phyloP scores from a whole-genome alignment of 2,888 invertebrate species.

The Diaperis boleti region DNA sequence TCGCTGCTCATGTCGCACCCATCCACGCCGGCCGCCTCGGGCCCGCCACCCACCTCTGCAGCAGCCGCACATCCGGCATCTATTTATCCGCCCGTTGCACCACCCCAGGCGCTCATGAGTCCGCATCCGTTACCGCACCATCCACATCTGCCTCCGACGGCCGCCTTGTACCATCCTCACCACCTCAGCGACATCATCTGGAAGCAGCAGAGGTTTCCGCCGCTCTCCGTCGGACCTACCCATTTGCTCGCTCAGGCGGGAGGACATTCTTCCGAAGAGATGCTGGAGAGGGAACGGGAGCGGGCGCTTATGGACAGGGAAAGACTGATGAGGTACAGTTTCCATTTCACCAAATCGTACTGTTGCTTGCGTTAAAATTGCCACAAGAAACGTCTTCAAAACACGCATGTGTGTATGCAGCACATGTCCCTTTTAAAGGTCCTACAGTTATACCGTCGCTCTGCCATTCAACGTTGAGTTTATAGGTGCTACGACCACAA shows the following conservation, averaged over 20 bases:
- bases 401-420: too few relatives aligned
- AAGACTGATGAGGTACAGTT: slow-evolving; percentile 73
- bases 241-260: slow-evolving; percentile 63
- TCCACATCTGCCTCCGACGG: slow-evolving; percentile 56
- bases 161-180: slow-evolving; percentile 60
- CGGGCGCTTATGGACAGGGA: slow-evolving; percentile 72
- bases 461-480: too few relatives aligned
- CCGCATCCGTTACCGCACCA: slow-evolving; percentile 61
- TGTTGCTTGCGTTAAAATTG: too few relatives aligned
- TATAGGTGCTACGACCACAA: too few relatives aligned
- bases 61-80: slow-evolving; percentile 56
- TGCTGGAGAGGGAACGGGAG: slow-evolving; percentile 68
- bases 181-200: slow-evolving; percentile 69
- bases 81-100: slow-evolving; percentile 58
- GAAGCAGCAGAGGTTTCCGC: slow-evolving; percentile 68
- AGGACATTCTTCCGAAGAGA: slow-evolving; percentile 65
- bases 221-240: slow-evolving; percentile 70
- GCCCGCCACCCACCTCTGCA: slow-evolving; percentile 61
- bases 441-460: too few relatives aligned
- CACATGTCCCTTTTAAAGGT: too few relatives aligned
- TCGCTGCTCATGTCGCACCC: slow-evolving; percentile 73
- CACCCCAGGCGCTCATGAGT: slow-evolving; percentile 64
- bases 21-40: slow-evolving; percentile 61
- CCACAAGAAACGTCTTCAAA: too few relatives aligned
- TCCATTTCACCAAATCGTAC: too few relatives aligned